Evolutionary conservation across 2,113 vertebrate genomes (phyloP).

Genomic region (Cyrtonyx montezumae): DNA sequence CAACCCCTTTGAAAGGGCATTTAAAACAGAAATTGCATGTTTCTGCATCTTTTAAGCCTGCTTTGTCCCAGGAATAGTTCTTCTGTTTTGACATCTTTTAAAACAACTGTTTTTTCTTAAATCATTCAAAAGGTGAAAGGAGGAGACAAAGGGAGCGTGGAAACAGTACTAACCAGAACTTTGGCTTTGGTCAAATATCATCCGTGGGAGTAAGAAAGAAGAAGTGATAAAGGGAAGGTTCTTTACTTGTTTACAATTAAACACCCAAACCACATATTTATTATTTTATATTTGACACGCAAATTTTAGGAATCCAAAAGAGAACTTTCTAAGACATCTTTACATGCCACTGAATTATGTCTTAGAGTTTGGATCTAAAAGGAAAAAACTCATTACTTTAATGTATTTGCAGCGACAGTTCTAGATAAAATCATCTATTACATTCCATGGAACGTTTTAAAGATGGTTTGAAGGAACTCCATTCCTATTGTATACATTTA

Average conservation of each 20-base stretch:
- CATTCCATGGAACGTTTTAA: neutral
- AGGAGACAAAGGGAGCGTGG: conserved; percentile 26
- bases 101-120: conserved; percentile 51
- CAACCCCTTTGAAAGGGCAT: neutral
- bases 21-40: neutral
- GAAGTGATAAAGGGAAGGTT: neutral
- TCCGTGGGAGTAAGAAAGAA: conserved; percentile 27
- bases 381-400: neutral
- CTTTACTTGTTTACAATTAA: conserved; percentile 25
- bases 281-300: neutral
- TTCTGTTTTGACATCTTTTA: conserved; percentile 26
- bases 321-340: neutral
- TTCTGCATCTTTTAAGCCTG: conserved; percentile 5
- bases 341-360: neutral
- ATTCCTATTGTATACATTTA: neutral
- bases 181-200: neutral
- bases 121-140: conserved; percentile 26
- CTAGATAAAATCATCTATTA: neutral
- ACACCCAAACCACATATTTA: conserved; percentile 15
- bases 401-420: rapidly evolving
- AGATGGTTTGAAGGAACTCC: neutral
- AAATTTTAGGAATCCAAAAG: conserved; percentile 7
- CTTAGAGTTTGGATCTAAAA: neutral
- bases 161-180: neutral
- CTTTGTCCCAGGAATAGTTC: neutral